phyloP scores from a whole-genome alignment of 2,797 vertebrate genomes.

The Alectoris magna region DNA sequence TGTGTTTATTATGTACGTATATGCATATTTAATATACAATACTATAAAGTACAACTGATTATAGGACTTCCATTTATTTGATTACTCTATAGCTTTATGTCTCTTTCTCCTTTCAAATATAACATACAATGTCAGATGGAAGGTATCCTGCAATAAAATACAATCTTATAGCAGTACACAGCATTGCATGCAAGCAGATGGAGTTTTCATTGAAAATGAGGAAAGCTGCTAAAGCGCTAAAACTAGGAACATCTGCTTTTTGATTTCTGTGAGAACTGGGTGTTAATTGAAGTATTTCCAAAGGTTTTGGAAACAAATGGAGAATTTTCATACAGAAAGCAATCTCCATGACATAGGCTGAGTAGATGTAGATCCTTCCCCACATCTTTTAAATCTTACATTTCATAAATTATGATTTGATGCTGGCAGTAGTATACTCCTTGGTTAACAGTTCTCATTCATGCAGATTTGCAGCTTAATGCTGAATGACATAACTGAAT shows the following conservation, averaged over 20 bases:
- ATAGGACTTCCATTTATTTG: neutral
- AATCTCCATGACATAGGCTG: neutral
- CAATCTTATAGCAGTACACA: constrained; percentile 22
- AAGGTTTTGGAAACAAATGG: neutral
- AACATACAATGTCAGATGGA: constrained; percentile 24
- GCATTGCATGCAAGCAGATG: constrained; percentile 31
- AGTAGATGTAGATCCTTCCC: neutral
- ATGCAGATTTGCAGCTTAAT: neutral
- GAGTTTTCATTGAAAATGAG: constrained; percentile 56
- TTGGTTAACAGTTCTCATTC: neutral
- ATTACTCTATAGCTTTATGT: neutral
- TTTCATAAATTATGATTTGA: neutral
- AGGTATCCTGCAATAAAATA: constrained; percentile 46
- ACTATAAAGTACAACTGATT: neutral
- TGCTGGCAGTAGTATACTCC: neutral
- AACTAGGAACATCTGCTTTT: constrained; percentile 59
- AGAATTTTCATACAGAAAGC: neutral
- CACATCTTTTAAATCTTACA: neutral
- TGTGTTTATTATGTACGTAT: neutral
- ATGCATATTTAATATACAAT: neutral
- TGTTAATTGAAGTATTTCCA: constrained; percentile 49
- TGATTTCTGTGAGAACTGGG: neutral
- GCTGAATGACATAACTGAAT: neutral
- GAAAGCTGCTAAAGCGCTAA: constrained; percentile 19
- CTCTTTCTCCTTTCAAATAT: constrained; percentile 5